phyloP scores from a whole-genome alignment of 2,888 invertebrate genomes.

The Arctia plantaginis region DNA sequence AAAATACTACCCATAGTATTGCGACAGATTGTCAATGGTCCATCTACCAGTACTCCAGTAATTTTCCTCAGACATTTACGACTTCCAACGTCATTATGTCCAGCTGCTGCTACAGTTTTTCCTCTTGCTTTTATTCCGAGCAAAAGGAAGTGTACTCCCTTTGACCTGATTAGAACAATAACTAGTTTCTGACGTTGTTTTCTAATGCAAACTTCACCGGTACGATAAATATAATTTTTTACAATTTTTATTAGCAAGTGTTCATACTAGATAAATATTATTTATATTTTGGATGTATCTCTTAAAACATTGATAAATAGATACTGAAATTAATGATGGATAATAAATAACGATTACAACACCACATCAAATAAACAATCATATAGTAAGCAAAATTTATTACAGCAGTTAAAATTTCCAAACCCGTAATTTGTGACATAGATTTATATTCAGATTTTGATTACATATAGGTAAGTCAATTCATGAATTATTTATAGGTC shows the following conservation, averaged over 20 bases:
- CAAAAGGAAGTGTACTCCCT: not conserved
- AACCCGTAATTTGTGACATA: not conserved
- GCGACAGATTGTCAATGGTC: slow-evolving; percentile 14
- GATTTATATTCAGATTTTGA: not conserved
- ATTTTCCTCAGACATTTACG: slow-evolving; percentile 25
- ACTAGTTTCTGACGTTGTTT: not conserved
- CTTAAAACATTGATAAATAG: not conserved
- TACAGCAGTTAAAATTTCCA: not conserved
- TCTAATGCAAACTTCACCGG: not conserved
- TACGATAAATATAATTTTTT: not conserved
- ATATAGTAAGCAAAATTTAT: not conserved
- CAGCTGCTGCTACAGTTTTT: slow-evolving; percentile 20
- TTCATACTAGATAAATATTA: not conserved
- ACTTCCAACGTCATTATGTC: slow-evolving; percentile 24
- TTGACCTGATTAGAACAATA: slow-evolving; percentile 4
- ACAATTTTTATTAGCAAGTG: not conserved
- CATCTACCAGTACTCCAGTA: slow-evolving; percentile 18
- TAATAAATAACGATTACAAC: too few relatives aligned
- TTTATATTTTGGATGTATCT: not conserved
- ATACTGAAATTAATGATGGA: too few relatives aligned
- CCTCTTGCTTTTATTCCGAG: slow-evolving; percentile 11
- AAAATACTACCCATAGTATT: not conserved
- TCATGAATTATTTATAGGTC: not conserved
- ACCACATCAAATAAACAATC: not conserved
- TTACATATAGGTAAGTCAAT: not conserved